These are phyloP conservation scores for Heliconius ethilla DNA, from an alignment of 2,888 invertebrate genomes.

Conservation along the genomic window DNA sequence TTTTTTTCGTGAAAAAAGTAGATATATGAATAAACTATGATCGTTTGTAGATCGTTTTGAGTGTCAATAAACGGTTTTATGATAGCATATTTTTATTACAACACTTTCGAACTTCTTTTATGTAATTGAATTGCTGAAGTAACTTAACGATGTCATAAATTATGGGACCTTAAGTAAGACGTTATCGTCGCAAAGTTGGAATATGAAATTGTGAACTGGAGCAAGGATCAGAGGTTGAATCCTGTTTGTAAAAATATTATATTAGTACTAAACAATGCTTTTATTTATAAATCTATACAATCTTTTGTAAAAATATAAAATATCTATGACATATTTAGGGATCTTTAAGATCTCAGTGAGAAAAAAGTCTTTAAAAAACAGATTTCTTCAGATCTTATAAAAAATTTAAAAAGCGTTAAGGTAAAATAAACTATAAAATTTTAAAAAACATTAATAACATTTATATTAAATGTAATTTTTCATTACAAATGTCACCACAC, in stretches of 20 bases:
- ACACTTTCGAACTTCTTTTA: conserved; percentile 20
- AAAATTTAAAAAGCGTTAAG: too few species aligned
- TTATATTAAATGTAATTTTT: neutral
- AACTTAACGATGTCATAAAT: conserved; percentile 11
- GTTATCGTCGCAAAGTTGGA: neutral
- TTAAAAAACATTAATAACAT: neutral
- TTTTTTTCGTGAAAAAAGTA: conserved; percentile 1
- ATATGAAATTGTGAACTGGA: neutral
- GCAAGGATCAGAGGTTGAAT: neutral
- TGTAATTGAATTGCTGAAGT: conserved; percentile 13
- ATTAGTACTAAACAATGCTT: too few species aligned
- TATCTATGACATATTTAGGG: too few species aligned
- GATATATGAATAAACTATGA: neutral
- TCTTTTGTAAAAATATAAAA: too few species aligned
- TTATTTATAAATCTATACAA: too few species aligned
- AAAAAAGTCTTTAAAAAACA: too few species aligned
- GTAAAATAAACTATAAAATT: too few species aligned
- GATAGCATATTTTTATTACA: conserved; percentile 12
- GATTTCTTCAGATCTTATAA: too few species aligned
- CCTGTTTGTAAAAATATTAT: neutral
- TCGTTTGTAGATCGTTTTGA: conserved; percentile 19
- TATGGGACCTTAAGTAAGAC: neutral
- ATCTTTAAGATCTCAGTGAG: too few species aligned
- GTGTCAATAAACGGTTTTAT: conserved; percentile 23
- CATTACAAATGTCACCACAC: neutral